Evolutionary conservation across 2,888 invertebrate species (phyloP).

Genomic region (Coenonympha arcania): DNA sequence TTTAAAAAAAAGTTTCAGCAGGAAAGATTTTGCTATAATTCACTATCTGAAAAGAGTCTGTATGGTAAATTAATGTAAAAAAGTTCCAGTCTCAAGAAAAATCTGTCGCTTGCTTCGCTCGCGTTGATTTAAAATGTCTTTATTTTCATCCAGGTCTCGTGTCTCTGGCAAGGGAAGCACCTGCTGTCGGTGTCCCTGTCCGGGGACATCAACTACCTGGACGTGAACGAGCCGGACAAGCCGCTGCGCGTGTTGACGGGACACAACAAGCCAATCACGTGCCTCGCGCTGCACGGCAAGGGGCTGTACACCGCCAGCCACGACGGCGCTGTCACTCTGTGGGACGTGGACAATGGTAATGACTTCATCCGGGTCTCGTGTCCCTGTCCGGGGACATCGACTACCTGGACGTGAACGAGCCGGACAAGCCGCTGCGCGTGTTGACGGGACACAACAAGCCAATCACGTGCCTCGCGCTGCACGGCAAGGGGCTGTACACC

Average conservation of each 20-base stretch:
- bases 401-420: slow-evolving; percentile 91
- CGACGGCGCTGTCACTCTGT: slow-evolving; percentile 90
- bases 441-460: slow-evolving; percentile 99
- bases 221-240: slow-evolving; percentile 86
- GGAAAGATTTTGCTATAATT: too few species aligned
- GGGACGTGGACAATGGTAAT: slow-evolving; percentile 81
- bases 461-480: slow-evolving; percentile 94
- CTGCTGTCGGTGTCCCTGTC: slow-evolving; percentile 94
- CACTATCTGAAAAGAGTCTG: too few species aligned
- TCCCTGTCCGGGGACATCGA: slow-evolving; percentile 97
- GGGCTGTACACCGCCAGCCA: slow-evolving; percentile 93
- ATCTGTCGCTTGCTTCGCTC: neutral
- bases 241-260: slow-evolving; percentile 91
- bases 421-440: slow-evolving; percentile 83
- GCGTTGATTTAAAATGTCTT: neutral
- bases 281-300: slow-evolving; percentile 83
- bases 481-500: too few species aligned
- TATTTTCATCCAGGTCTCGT: slow-evolving; percentile 81
- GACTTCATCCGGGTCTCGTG: slow-evolving; percentile 80
- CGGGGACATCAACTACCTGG: slow-evolving; percentile 95
- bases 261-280: slow-evolving; percentile 98
- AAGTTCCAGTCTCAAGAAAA: too few species aligned
- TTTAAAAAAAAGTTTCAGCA: too few species aligned
- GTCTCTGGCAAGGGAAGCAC: slow-evolving; percentile 94
- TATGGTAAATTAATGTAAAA: too few species aligned